Conservation (phyloP, 1,140 invertebrate species). For the Lepidotrigona ventralis region DNA sequence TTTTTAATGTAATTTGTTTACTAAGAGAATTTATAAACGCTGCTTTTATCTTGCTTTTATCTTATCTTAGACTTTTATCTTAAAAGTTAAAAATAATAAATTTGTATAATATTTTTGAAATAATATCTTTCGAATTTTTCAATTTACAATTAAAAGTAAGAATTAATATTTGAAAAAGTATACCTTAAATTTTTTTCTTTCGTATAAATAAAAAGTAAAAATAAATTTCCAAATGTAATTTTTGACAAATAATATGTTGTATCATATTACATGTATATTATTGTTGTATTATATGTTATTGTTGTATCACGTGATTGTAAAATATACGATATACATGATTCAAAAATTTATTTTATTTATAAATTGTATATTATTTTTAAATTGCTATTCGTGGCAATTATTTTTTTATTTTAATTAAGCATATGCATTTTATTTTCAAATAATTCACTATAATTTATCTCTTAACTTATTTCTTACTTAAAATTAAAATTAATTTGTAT, state of each 20-base stretch:
- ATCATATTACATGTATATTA: not conserved
- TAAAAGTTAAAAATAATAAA: not conserved
- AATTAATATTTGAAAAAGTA: no score
- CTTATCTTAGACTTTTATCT: not conserved
- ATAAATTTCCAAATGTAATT: not conserved
- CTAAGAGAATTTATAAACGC: not conserved
- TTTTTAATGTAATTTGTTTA: not conserved
- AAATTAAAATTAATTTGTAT: not conserved
- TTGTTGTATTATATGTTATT: no score
- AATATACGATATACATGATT: no score
- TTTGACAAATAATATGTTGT: not conserved
- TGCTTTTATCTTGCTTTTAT: not conserved
- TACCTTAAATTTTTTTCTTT: no score
- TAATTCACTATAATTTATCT: not conserved
- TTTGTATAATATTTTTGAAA: not conserved
- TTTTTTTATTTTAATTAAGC: not conserved
- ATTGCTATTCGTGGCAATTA: not conserved
- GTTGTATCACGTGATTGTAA: not conserved
- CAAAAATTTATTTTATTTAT: not conserved
- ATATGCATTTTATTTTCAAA: not conserved
- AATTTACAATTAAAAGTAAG: not conserved
- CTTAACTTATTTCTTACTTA: not conserved
- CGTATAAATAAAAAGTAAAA: no score
- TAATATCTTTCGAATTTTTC: not conserved
- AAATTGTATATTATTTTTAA: not conserved